Base-by-base conservation (phyloP, 2,113 vertebrate species). In the Alethe diademata region DNA sequence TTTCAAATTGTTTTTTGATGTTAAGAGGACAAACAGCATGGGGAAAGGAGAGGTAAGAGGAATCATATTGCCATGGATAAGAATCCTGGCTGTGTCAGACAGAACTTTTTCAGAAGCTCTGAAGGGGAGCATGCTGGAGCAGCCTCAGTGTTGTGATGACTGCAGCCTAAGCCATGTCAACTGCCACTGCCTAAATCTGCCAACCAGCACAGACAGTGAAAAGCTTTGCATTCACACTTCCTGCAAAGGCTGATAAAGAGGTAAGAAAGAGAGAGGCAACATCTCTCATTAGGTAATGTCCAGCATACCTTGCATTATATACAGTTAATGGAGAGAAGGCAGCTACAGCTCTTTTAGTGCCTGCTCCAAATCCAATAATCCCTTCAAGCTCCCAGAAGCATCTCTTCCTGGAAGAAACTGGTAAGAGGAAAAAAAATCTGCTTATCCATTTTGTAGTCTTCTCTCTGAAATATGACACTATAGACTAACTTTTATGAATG, bases 401-500 rank as follows among this genome's bases (percentile, higher is more conserved):
- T 43, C 16, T 88, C 26, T 19, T 57, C 35, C 87, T 53, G 16
- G 20, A 86, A 79, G 19, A 54, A 79, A 60, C 18, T 45, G 31
- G n/a, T 31, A 61, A 58, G 29, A 69, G n/a, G 7, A 5, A 26
- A 73, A 69, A 57, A 67, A 83, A 51, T 20, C 25, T 38, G 14
- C 65, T 69, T 48, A 54, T 51, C 54, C n/a, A 33, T 94, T 88
- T 71, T 36, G 31, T 76, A 86, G 47, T 74, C 78, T 53, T 76
- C 43, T 90, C 50, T 51, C 16, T 79, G 29, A 35, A 79, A 76
- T 40, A 60, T 9, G 33, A 24, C 11, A 78, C 24, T 48, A 26
- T 3, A 53, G n/a, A 48, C 67, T 83, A 42, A 67, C 33, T 90
- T 85, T 92, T 95, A 94, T 96, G 94, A 97, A 96, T 94, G 92